Conservation (phyloP, 2,113 vertebrate genomes). For the Nansenia antarctica region DNA sequence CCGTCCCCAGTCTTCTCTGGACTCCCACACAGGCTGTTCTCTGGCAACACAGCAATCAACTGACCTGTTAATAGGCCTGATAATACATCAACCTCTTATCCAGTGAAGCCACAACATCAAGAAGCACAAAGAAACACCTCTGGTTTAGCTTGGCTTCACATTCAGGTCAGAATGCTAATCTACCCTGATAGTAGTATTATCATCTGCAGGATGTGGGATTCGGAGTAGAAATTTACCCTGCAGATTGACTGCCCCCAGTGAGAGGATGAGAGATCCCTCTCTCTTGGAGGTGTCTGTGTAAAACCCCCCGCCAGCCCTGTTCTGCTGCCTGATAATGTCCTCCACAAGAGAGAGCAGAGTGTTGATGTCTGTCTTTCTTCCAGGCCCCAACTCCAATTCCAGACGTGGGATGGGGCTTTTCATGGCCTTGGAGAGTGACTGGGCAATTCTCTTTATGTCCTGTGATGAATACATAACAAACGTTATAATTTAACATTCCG, state of each 20-base stretch:
- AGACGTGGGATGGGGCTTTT: conserved; percentile 73
- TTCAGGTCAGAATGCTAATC: no score
- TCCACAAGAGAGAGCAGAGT: conserved; percentile 84
- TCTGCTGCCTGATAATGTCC: conserved; percentile 83
- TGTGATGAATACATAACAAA: conserved; percentile 52
- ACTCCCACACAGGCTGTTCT: conserved; percentile 53
- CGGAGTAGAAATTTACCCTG: conserved; percentile 73
- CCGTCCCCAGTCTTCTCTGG: conserved; percentile 57
- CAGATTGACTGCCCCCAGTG: conserved; percentile 68
- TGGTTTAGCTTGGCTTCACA: neutral
- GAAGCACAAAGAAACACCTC: neutral
- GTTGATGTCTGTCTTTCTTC: conserved; percentile 83
- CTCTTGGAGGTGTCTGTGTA: conserved; percentile 73
- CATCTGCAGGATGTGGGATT: neutral
- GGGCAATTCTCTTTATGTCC: conserved; percentile 87
- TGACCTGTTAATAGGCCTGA: neutral
- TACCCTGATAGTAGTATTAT: neutral
- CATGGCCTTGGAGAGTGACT: conserved; percentile 83
- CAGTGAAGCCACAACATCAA: no score
- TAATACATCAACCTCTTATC: neutral
- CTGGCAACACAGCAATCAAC: conserved; percentile 44
- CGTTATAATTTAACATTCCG: no score
- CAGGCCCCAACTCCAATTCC: conserved; percentile 55
- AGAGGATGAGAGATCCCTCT: conserved; percentile 66
- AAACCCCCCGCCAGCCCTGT: conserved; percentile 65